phyloP scores from a whole-genome alignment of 2,113 vertebrate genomes.

The Gadus macrocephalus region DNA sequence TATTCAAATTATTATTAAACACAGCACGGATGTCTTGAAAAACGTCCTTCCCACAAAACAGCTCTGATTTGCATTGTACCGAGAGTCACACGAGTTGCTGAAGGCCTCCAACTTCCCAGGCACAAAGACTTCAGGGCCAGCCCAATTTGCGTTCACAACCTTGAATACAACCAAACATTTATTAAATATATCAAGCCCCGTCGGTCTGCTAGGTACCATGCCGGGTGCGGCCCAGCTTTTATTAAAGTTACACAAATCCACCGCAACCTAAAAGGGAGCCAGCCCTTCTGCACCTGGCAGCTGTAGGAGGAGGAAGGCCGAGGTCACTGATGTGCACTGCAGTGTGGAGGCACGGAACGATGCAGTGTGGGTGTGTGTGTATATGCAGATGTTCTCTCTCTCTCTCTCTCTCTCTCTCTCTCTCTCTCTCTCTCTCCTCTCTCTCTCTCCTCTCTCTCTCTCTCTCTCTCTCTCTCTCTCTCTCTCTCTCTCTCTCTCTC shows the following conservation, averaged over 20 bases:
- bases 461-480: slow-evolving; percentile 20
- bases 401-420: slow-evolving; percentile 14
- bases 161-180: slow-evolving; percentile 43
- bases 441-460: not conserved
- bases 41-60: slow-evolving; percentile 27
- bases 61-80: slow-evolving; percentile 28
- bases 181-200: slow-evolving; percentile 59
- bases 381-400: slow-evolving; percentile 19
- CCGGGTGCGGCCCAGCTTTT: slow-evolving; percentile 31
- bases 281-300: slow-evolving; percentile 35
- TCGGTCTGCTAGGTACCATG: slow-evolving; percentile 14
- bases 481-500: slow-evolving; percentile 20
- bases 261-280: slow-evolving; percentile 46
- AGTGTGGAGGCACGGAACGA: slow-evolving; percentile 52
- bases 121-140: slow-evolving; percentile 36
- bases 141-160: slow-evolving; percentile 44
- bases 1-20: slow-evolving; percentile 11
- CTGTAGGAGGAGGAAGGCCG: slow-evolving; percentile 43
- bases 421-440: not conserved
- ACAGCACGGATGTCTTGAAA: slow-evolving; percentile 15
- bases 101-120: slow-evolving; percentile 22
- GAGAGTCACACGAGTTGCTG: slow-evolving; percentile 25
- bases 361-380: slow-evolving; percentile 41
- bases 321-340: slow-evolving; percentile 55
- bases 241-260: slow-evolving; percentile 47